phyloP scores from a whole-genome alignment of 2,113 vertebrate genomes.

The Nibea albiflora region DNA sequence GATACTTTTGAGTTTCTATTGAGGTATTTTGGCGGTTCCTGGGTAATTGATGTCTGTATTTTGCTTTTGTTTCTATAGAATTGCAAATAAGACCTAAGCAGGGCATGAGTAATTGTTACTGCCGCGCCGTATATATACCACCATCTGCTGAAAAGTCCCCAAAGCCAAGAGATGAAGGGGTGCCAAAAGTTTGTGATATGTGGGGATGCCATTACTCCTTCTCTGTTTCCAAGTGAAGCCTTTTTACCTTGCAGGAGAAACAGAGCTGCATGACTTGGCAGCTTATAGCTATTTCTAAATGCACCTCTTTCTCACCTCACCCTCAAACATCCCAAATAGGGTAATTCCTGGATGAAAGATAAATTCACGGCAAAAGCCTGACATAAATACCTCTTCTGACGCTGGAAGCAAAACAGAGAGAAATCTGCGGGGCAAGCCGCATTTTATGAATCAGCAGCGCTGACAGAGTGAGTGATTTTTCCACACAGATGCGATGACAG shows the following conservation, averaged over 20 bases:
- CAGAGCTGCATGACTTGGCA: constrained; percentile 44
- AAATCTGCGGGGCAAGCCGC: background rate
- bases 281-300: constrained; percentile 28
- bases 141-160: constrained; percentile 43
- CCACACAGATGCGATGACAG: background rate
- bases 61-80: constrained; percentile 33
- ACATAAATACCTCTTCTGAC: constrained; percentile 10
- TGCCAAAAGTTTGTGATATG: constrained; percentile 47
- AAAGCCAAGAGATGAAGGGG: constrained; percentile 29
- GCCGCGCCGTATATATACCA: constrained; percentile 7
- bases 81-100: constrained; percentile 29
- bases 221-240: constrained; percentile 38
- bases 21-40: constrained; percentile 4
- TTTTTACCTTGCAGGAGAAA: constrained; percentile 25
- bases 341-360: constrained; percentile 45
- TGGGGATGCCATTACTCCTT: constrained; percentile 42
- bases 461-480: constrained; percentile 15
- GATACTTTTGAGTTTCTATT: too few species aligned
- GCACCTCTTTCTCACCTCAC: constrained; percentile 34
- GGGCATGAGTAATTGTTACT: constrained; percentile 42
- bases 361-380: constrained; percentile 22
- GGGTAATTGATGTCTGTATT: constrained; percentile 20
- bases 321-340: constrained; percentile 26
- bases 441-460: constrained; percentile 24
- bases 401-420: constrained; percentile 25